These are phyloP conservation scores for Ibycter americanus DNA, from an alignment of 2,797 vertebrate species.

Conservation along the genomic window DNA sequence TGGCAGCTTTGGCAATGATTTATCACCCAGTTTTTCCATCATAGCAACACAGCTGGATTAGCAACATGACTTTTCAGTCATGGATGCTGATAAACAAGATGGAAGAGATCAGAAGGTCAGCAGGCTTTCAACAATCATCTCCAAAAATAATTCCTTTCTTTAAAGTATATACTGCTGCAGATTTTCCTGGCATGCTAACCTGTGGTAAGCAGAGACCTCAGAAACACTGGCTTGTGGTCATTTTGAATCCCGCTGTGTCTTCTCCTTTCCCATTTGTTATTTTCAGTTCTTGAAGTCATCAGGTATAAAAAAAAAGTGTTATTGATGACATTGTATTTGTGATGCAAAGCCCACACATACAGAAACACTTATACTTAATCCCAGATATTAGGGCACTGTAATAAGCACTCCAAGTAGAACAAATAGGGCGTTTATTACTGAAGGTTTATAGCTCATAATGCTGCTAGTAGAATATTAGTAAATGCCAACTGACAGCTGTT, in stretches of 20 bases:
- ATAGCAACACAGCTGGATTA: constrained; percentile 28
- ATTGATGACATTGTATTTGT: neutral
- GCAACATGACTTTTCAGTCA: constrained; percentile 5
- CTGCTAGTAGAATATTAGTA: neutral
- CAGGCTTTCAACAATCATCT: neutral
- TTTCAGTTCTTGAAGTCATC: neutral
- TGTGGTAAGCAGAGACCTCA: neutral
- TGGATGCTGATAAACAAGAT: constrained; percentile 19
- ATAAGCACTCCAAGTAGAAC: neutral
- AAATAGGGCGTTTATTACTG: neutral
- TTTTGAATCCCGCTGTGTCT: neutral
- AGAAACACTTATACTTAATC: neutral
- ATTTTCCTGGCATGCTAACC: neutral
- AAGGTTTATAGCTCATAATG: neutral
- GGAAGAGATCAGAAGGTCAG: constrained; percentile 23
- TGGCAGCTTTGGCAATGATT: neutral
- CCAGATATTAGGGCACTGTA: neutral
- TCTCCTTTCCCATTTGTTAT: neutral
- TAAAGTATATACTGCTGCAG: neutral
- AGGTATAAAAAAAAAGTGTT: neutral
- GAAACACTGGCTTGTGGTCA: neutral
- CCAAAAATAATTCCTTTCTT: neutral
- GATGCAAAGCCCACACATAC: neutral
- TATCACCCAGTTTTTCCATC: constrained; percentile 44
- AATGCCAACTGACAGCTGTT: neutral